phyloP scores from a whole-genome alignment of 2,888 invertebrate genomes.

The Deilephila elpenor region DNA sequence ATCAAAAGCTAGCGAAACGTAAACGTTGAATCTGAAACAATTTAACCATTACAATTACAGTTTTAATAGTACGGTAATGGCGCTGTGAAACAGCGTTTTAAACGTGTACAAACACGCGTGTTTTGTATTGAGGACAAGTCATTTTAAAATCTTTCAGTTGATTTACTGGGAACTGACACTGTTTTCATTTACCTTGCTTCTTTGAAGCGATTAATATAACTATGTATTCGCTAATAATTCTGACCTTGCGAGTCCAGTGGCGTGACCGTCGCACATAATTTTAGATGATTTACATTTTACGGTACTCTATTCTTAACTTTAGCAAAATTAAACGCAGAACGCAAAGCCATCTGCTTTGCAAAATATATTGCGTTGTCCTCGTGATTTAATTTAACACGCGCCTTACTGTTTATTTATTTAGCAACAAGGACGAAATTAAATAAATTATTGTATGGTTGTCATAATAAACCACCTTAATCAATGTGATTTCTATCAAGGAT shows the following conservation, averaged over 20 bases:
- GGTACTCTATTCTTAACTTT: constrained; percentile 19
- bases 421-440: background rate
- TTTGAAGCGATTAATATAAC: constrained; percentile 43
- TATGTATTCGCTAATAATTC: constrained; percentile 50
- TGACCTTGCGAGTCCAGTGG: constrained; percentile 51
- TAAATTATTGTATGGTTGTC: background rate
- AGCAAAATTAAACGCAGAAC: constrained; percentile 5
- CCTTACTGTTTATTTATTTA: background rate
- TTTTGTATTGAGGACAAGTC: constrained; percentile 21
- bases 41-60: background rate
- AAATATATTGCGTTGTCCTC: background rate
- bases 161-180: constrained; percentile 45
- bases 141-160: constrained; percentile 40
- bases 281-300: constrained; percentile 44
- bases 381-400: background rate
- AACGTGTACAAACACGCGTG: constrained; percentile 17
- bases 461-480: background rate
- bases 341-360: background rate
- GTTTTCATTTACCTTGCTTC: constrained; percentile 47
- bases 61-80: constrained; percentile 3
- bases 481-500: background rate
- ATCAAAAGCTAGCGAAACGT: constrained; percentile 14
- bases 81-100: background rate
- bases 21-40: constrained; percentile 13
- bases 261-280: constrained; percentile 48